Evolutionary conservation across 2,113 vertebrate species (phyloP).

Genomic region (Pygoscelis adeliae): DNA sequence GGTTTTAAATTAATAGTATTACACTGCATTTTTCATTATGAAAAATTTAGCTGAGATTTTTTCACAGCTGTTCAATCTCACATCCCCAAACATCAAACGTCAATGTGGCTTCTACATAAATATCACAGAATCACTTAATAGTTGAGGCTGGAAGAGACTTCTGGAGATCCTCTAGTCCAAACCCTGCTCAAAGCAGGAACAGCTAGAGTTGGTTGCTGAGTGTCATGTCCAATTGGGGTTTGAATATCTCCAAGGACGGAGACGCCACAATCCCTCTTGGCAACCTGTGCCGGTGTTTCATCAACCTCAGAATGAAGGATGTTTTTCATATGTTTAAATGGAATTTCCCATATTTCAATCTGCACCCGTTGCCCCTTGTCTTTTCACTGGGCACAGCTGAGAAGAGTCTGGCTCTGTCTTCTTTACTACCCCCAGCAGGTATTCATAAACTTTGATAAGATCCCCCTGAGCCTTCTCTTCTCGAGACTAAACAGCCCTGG

Average conservation of each 20-base stretch:
- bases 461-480: background rate
- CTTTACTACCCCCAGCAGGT: background rate
- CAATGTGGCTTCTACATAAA: background rate
- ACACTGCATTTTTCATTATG: background rate
- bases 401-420: background rate
- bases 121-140: background rate
- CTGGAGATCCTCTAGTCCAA: background rate
- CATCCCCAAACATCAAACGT: background rate
- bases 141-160: background rate
- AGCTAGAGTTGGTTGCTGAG: background rate
- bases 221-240: rapidly evolving
- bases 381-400: background rate
- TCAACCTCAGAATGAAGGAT: background rate
- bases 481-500: background rate
- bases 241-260: background rate
- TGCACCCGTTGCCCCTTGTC: background rate
- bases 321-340: background rate
- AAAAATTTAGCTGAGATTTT: background rate
- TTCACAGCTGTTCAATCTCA: background rate
- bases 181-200: background rate
- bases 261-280: background rate
- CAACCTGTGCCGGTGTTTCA: background rate
- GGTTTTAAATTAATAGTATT: background rate
- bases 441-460: background rate
- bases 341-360: background rate